These are phyloP conservation scores for Limanda limanda DNA, from an alignment of 2,113 vertebrate species.

Conservation along the genomic window DNA sequence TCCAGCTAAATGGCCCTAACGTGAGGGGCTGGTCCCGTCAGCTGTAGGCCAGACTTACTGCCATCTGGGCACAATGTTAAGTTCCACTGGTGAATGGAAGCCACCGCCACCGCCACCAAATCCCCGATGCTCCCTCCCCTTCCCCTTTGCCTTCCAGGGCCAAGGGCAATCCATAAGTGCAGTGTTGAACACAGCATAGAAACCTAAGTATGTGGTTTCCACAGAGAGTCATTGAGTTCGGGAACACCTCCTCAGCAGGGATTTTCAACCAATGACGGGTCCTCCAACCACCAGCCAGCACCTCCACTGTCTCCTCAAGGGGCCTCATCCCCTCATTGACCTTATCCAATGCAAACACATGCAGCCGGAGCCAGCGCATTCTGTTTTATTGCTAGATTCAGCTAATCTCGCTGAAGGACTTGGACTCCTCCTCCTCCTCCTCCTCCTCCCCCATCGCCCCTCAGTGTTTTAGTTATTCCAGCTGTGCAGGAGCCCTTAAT, in stretches of 20 bases:
- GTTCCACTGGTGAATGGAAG: conserved; percentile 64
- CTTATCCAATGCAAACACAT: conserved; percentile 65
- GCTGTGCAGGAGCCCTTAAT: conserved; percentile 79
- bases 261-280: conserved; percentile 45
- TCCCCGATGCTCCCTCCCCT: background rate
- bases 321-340: conserved; percentile 55
- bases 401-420: conserved; percentile 64
- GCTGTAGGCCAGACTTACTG: conserved; percentile 69
- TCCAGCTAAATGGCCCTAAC: conserved; percentile 74
- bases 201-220: conserved; percentile 60
- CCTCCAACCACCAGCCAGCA: conserved; percentile 35
- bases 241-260: conserved; percentile 50
- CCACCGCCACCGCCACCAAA: conserved; percentile 66
- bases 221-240: conserved; percentile 46
- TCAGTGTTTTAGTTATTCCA: conserved; percentile 79
- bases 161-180: conserved; percentile 57
- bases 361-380: conserved; percentile 49
- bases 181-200: conserved; percentile 47
- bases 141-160: conserved; percentile 50
- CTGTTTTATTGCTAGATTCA: conserved; percentile 73
- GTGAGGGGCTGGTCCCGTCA: conserved; percentile 65
- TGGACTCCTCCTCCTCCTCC: conserved; percentile 23
- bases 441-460: conserved; percentile 41
- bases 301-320: conserved; percentile 61
- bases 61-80: conserved; percentile 76